Base-by-base conservation (phyloP, 2,888 invertebrate genomes). In the Gonocerus acuteangulatus region DNA sequence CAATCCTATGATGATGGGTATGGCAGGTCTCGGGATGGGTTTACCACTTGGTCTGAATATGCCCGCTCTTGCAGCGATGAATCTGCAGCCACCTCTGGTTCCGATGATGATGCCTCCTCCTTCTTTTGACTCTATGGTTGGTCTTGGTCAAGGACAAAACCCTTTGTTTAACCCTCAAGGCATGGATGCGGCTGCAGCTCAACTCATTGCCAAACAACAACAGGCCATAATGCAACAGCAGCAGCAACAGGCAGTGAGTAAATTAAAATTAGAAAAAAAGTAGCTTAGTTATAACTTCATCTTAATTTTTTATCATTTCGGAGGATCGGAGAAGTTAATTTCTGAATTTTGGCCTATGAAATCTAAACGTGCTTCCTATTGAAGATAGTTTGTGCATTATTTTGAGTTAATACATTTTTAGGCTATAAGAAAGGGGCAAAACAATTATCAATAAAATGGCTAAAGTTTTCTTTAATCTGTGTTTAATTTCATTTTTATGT, bases 51-150 rank as follows among this genome's bases (percentile, higher is more conserved):
- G 88, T 15, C 77, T 90, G 65, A 89, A 89, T 73, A 80, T 87
- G 71, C 84, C 85, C 45, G 87, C 89, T 6, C 76, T 93, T 64
- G 93, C 93, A 18, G 91, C 94, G 36, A 95, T 95, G 93, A 95
- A 94, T 75, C 80, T 95, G 58, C 94, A 94, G 72, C 94, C 95
- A 21, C 94, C 95, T 1, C 75, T 92, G 69, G 89, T 91, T 71
- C 90, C 90, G 18, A 81, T 91, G 76, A 89, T 91, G 88, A 82
- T 91, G 79, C 89, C 89, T 34, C 87, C 89, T 15, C 87, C 89
- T 23, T 85, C 86, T 3, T 85, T 86, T 72, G 88, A 89, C 71
- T 78, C 81, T 47, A 82, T 85, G 78, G 72, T 72, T 44, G 70
- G 72, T 15, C 62, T 71, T 34, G 68, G 70, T 3, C 70, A 71